These are phyloP conservation scores for Etheostoma cragini DNA, from an alignment of 2,113 vertebrate species.

Conservation along the genomic window DNA sequence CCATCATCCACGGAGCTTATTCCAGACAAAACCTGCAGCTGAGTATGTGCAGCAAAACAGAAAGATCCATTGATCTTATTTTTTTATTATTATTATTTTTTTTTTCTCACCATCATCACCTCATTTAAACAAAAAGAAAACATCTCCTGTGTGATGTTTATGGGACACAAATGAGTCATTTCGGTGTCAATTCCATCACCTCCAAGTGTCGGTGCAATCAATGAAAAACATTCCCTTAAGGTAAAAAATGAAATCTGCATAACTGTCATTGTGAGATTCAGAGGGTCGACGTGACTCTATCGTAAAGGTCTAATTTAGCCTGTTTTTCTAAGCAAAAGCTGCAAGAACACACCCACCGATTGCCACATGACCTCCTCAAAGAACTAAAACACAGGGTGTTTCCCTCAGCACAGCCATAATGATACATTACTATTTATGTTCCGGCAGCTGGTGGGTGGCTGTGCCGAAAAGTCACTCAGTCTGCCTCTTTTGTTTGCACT, in stretches of 20 bases:
- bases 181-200: slow-evolving; percentile 72
- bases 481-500: slow-evolving; percentile 79
- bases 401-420: slow-evolving; percentile 82
- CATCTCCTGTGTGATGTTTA: slow-evolving; percentile 46
- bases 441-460: slow-evolving; percentile 84
- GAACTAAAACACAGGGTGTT: slow-evolving; percentile 86
- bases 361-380: slow-evolving; percentile 82
- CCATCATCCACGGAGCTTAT: slow-evolving; percentile 71
- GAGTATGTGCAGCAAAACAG: slow-evolving; percentile 54
- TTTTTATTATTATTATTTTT: neutral
- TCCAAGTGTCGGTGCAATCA: slow-evolving; percentile 57
- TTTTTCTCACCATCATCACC: slow-evolving; percentile 33
- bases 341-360: slow-evolving; percentile 80
- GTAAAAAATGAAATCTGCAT: slow-evolving; percentile 51
- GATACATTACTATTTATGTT: slow-evolving; percentile 85
- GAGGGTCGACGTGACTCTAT: slow-evolving; percentile 65
- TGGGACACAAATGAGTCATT: slow-evolving; percentile 65
- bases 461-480: slow-evolving; percentile 77
- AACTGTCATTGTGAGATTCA: slow-evolving; percentile 39
- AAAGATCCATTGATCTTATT: slow-evolving; percentile 56
- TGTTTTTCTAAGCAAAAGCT: slow-evolving; percentile 79
- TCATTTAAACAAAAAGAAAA: slow-evolving; percentile 50
- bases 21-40: slow-evolving; percentile 69
- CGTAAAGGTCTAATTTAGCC: slow-evolving; percentile 82
- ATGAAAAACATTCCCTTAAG: slow-evolving; percentile 36